phyloP scores from a whole-genome alignment of 1,140 invertebrate species.

The Pollicipes pollicipes region DNA sequence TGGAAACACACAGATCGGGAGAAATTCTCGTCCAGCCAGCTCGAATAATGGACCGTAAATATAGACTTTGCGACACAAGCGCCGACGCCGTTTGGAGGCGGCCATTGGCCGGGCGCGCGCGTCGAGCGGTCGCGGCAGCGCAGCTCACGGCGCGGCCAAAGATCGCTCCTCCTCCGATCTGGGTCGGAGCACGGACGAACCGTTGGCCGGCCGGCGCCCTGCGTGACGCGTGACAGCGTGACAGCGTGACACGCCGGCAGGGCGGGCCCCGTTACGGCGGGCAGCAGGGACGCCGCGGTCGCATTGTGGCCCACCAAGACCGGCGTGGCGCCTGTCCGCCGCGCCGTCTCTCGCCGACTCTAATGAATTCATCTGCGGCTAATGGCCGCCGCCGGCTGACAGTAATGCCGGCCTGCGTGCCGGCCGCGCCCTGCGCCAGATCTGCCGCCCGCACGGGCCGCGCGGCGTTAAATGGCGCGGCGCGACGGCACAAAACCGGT shows the following conservation, averaged over 20 bases:
- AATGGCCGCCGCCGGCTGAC: neutral
- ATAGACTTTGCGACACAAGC: neutral
- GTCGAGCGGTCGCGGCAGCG: too few species aligned
- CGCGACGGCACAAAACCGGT: neutral
- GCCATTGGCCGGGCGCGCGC: too few species aligned
- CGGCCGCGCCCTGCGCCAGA: neutral
- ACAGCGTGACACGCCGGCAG: too few species aligned
- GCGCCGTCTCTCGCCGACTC: neutral
- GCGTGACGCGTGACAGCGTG: too few species aligned
- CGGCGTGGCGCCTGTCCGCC: conserved; percentile 1
- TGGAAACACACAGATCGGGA: neutral
- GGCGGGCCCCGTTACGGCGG: too few species aligned
- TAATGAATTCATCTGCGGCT: neutral
- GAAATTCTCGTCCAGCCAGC: neutral
- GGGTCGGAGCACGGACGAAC: too few species aligned
- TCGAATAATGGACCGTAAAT: neutral
- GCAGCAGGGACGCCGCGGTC: too few species aligned
- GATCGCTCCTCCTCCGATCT: too few species aligned
- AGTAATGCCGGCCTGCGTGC: neutral
- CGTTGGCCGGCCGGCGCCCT: too few species aligned
- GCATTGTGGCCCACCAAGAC: too few species aligned
- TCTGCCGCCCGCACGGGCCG: neutral
- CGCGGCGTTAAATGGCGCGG: neutral
- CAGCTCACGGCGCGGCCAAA: too few species aligned
- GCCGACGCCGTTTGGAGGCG: neutral